phyloP scores from a whole-genome alignment of 2,113 vertebrate genomes.

The Varanus komodoensis region DNA sequence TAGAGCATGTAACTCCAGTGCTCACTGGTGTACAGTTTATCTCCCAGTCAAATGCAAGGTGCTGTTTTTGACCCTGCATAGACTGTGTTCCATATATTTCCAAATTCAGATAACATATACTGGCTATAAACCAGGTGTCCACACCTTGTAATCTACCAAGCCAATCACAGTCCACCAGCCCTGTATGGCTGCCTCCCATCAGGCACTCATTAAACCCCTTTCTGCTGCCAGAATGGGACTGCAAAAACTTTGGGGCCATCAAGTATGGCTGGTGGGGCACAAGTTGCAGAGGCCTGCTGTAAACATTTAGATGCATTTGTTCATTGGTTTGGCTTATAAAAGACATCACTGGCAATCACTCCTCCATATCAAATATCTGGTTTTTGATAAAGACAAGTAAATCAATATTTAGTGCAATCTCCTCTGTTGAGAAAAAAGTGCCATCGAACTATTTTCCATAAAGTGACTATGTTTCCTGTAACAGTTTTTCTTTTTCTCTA shows the following conservation, averaged over 20 bases:
- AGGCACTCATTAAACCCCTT: neutral
- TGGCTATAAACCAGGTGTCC: slow-evolving; percentile 8
- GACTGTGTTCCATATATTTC: slow-evolving; percentile 32
- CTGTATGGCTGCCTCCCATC: neutral
- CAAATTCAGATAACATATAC: slow-evolving; percentile 45
- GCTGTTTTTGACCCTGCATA: slow-evolving; percentile 1
- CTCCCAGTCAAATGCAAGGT: neutral
- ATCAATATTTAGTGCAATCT: slow-evolving; percentile 42
- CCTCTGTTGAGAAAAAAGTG: slow-evolving; percentile 53
- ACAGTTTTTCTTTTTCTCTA: slow-evolving; percentile 30
- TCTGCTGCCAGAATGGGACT: neutral
- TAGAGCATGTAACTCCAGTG: neutral
- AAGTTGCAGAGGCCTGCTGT: neutral
- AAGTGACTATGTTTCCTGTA: slow-evolving; percentile 48
- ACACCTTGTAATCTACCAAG: neutral
- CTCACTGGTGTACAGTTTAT: neutral
- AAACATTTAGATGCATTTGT: slow-evolving; percentile 33
- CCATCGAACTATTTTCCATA: slow-evolving; percentile 47
- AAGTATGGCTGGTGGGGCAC: neutral
- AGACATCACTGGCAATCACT: slow-evolving; percentile 36
- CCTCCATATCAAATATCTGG: slow-evolving; percentile 35
- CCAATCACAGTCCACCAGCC: neutral
- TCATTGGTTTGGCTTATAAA: slow-evolving; percentile 41
- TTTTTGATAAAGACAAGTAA: slow-evolving; percentile 28
- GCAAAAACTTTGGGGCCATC: neutral